phyloP scores from a whole-genome alignment of 2,888 invertebrate species.

The Elysia crispata region DNA sequence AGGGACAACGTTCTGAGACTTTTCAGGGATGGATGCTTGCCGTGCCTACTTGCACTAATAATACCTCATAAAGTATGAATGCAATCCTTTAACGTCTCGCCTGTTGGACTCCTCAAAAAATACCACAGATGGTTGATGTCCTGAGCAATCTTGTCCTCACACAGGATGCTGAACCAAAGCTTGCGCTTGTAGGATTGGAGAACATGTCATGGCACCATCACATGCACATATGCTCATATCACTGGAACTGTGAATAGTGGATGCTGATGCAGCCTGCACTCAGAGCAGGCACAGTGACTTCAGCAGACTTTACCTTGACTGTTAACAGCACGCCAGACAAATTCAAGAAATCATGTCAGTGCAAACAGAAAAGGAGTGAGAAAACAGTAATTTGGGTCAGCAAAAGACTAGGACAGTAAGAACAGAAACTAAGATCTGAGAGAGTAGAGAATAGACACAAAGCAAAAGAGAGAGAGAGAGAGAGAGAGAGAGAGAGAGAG shows the following conservation, averaged over 20 bases:
- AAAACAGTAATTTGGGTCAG: too few species aligned
- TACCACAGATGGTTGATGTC: conserved; percentile 17
- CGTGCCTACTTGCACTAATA: too few species aligned
- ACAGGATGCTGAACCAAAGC: conserved; percentile 15
- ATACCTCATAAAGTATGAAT: conserved; percentile 10
- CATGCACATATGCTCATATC: conserved; percentile 16
- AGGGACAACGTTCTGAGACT: conserved; percentile 18
- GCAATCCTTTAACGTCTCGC: conserved; percentile 5
- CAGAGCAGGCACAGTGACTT: too few species aligned
- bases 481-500: too few species aligned
- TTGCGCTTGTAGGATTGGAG: conserved; percentile 16
- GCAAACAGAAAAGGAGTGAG: conserved; percentile 18
- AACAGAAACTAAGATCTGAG: too few species aligned
- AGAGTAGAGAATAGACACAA: too few species aligned
- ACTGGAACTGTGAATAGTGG: conserved; percentile 5
- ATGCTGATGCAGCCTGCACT: too few species aligned
- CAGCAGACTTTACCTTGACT: neutral
- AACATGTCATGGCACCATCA: too few species aligned
- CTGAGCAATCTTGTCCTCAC: conserved; percentile 20
- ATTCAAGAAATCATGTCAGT: neutral
- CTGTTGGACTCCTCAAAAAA: conserved; percentile 5
- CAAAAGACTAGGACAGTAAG: too few species aligned
- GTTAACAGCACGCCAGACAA: conserved; percentile 12
- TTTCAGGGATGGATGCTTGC: conserved; percentile 22
- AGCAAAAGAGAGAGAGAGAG: too few species aligned